Evolutionary conservation across 1,140 invertebrate species (phyloP), one percentile per base, ranked within the genome.

Genomic region (Cydia splendana): DNA sequence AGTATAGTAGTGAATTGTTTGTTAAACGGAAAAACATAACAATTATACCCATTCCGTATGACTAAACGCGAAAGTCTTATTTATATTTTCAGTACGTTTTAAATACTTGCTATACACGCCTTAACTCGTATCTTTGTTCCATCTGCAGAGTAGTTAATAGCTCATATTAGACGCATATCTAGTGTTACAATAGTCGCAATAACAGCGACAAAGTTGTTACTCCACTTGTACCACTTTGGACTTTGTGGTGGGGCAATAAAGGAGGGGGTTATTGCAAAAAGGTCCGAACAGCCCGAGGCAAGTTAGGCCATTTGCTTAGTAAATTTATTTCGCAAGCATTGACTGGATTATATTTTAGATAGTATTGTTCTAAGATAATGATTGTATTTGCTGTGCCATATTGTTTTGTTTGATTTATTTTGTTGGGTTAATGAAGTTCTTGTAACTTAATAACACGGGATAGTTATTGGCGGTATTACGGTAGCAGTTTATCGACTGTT

Each of bases 261-360:
- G 74, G 76, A 75, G 24, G 34, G 12, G 28, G 76, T 77, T 77
- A 73, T 77, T 81, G 65, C 28, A 74, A 80, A 75, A 81, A 74
- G 74, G 77, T 80, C 15, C 73, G 75, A 42, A 78, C 78, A 76
- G 81, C 79, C 80, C 67, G 69, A 74, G 81, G 80, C 75, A 75
- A 81, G 83, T 83, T 83, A 81, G 75, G 57, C 77, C 75, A 75
- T 84, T 83, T 83, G 74, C 75, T 67, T 77, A 82, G 78, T 79
- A 65, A 75, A 77, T 81, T 80, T 75, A 71, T 34, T 71, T 71
- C 67, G 67, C 67, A 62, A 62, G 6, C 57, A 71, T 71, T 71
- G 30, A 42, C 67, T 71, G 67, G 65, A 67, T 42, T 69, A 69
- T 69, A 30, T 12, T 69, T 69, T 18, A 38, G 67, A 71, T 71